Percentiles rank a stretch among this genome's conserved stretches.
Conservation (phyloP, 2,113 vertebrate species). For the Mormyrus lacerda region DNA sequence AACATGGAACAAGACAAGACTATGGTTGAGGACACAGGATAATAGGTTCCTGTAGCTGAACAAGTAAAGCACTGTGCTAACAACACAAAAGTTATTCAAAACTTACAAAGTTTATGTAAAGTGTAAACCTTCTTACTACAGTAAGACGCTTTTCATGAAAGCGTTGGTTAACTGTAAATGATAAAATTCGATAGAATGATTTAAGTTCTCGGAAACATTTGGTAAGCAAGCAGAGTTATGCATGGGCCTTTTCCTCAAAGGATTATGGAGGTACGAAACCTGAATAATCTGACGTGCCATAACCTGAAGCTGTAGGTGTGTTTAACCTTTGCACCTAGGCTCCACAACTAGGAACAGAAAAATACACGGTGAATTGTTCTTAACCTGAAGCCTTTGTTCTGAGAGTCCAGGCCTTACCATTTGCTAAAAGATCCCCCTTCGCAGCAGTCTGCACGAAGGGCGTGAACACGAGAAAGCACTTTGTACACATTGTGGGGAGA, state of each 20-base stretch:
- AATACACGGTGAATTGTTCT: conserved; percentile 56
- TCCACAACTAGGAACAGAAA: conserved; percentile 69
- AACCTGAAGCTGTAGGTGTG: conserved; percentile 66
- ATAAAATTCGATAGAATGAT: not conserved
- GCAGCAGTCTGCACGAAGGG: conserved; percentile 22
- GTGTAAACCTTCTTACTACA: not conserved
- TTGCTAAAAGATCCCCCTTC: conserved; percentile 61
- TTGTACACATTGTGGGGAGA: not conserved
- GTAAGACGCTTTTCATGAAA: not conserved
- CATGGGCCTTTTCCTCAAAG: conserved; percentile 32
- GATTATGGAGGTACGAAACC: conserved; percentile 66
- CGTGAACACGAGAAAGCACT: conserved; percentile 12
- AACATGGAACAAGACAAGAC: not conserved
- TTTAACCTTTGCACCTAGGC: conserved; percentile 60
- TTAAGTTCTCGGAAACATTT: not conserved
- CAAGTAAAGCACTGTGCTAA: not conserved
- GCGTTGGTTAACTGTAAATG: not conserved
- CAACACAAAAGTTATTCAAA: not conserved
- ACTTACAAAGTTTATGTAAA: not conserved
- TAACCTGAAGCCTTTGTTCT: conserved; percentile 68
- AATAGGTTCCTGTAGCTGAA: not conserved
- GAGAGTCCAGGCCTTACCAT: conserved; percentile 61
- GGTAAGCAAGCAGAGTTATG: not conserved
- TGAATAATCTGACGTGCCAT: conserved; percentile 65
- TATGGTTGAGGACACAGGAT: not conserved